Conservation (phyloP, 2,797 vertebrate genomes). For the Potorous gilbertii region DNA sequence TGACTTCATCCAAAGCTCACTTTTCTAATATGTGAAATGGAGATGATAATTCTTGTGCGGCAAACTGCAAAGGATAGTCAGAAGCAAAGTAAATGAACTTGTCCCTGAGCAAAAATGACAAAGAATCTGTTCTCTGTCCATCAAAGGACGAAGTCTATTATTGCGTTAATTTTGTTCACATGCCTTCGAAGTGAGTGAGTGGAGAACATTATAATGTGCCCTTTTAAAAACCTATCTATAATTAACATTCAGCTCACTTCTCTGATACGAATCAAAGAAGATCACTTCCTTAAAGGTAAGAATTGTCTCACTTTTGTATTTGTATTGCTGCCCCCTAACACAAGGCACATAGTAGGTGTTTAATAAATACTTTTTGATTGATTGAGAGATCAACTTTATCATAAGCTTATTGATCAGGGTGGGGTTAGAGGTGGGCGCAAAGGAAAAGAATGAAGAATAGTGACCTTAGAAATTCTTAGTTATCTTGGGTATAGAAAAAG, state of each 20-base stretch:
- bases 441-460: background rate
- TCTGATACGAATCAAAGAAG: background rate
- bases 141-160: background rate
- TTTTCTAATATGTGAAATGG: slow-evolving; percentile 27
- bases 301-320: background rate
- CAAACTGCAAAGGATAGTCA: background rate
- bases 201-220: background rate
- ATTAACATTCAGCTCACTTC: background rate
- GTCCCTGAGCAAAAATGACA: background rate
- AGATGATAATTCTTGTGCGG: background rate
- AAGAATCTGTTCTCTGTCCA: background rate
- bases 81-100: background rate
- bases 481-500: background rate
- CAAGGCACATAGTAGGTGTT: background rate
- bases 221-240: background rate
- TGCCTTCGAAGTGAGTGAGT: background rate
- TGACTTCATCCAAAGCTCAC: background rate
- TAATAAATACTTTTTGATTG: background rate
- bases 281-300: background rate
- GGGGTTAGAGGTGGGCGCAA: background rate
- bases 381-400: background rate
- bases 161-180: background rate
- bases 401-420: background rate
- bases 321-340: too few species aligned
- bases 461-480: background rate